Evolutionary conservation across 1,140 invertebrate species (phyloP).

Genomic region (Helicoverpa armigera): DNA sequence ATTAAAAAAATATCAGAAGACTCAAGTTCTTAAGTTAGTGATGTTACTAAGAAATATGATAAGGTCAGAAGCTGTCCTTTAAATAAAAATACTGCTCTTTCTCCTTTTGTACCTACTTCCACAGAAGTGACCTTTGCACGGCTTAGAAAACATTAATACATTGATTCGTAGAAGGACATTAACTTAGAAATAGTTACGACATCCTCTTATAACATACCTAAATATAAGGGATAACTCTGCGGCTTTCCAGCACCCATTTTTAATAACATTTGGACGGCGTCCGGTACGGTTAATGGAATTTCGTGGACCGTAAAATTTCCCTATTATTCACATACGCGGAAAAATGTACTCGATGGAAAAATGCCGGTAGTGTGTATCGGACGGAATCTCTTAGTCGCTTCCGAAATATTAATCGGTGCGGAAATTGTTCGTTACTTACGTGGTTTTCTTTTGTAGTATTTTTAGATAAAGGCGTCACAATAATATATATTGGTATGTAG

Average conservation of each 20-base stretch:
- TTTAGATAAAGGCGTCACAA: too few relatives aligned
- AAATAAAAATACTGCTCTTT: too few relatives aligned
- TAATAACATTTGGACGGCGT: slow-evolving; percentile 11
- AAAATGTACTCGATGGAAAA: slow-evolving; percentile 17
- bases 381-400: slow-evolving; percentile 15
- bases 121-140: too few relatives aligned
- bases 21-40: too few relatives aligned
- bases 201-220: background rate
- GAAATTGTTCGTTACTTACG: slow-evolving; percentile 9
- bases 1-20: too few relatives aligned
- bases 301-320: slow-evolving; percentile 26
- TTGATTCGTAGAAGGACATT: too few relatives aligned
- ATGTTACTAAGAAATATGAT: too few relatives aligned
- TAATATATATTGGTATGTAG: too few relatives aligned
- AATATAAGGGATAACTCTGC: background rate
- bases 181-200: too few relatives aligned
- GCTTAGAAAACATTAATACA: too few relatives aligned
- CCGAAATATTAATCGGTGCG: slow-evolving; percentile 17
- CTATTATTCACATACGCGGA: slow-evolving; percentile 23
- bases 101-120: too few relatives aligned
- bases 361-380: background rate
- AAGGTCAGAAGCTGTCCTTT: too few relatives aligned
- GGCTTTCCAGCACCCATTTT: background rate
- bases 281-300: slow-evolving; percentile 13
- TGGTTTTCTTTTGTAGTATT: background rate